Base-by-base conservation (phyloP, 2,888 invertebrate genomes). In the Aleiodes alternator region DNA sequence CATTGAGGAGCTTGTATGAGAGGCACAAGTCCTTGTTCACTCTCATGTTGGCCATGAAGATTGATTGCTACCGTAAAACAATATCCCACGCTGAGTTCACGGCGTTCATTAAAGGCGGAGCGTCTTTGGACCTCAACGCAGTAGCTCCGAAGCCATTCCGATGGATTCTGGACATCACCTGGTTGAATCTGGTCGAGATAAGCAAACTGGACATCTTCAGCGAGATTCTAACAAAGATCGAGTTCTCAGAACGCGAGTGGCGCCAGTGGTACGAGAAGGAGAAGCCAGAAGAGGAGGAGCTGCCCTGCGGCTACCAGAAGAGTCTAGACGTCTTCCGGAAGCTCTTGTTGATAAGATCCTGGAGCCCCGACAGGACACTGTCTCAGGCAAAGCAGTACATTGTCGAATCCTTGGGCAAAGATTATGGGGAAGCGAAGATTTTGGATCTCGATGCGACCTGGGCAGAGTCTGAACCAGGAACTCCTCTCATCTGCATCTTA, bases 111-210 rank as follows among this genome's bases (percentile, higher is more conserved):
- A 98, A 98, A 91, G 98, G 98, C 50, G 98, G 98, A 0, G 98
- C 98, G 9, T 97, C 98, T 0, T 90, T 98, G 76, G 98, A 98
- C 89, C 90, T 98, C 72, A 97, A 98, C 89, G 97, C 97, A 3
- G 98, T 98, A 0, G 92, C 94, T 2, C 96, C 97, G 0, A 98
- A 98, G 90, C 98, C 98, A 0, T 97, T 97, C 85, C 93, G 94
- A 83, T 98, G 98, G 98, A 97, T 98, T 84, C 91, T 97, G 72
- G 98, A 98, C 85, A 96, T 98, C 79, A 97, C 98, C 0, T 98
- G 98, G 98, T 90, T 98, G 53, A 98, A 98, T 91, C 91, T 98
- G 79, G 98, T 98, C 0, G 97, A 97, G 90, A 96, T 98, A 23
- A 96, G 95, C 86, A 96, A 96, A 87, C 89, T 98, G 72, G 92